Evolutionary conservation across 2,888 invertebrate species (phyloP), one percentile per base, ranked within the genome.

Genomic region (Tachina grossa): DNA sequence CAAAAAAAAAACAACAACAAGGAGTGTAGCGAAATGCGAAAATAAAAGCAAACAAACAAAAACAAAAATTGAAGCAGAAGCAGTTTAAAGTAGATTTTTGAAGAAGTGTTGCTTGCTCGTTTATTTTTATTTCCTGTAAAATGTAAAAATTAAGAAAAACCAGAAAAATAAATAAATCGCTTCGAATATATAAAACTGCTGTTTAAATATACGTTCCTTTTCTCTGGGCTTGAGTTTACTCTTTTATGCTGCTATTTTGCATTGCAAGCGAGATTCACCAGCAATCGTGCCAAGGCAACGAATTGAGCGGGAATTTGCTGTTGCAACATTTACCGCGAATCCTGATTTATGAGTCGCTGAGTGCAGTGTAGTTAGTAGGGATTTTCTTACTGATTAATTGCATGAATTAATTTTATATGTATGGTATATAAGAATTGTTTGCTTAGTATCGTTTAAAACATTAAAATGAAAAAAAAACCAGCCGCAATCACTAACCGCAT

Each of bases 341-440:
- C 85, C 85, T 85, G 85, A 85, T 85, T 85, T 83, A 85, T 85
- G 82, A 83, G 75, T 79, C 75, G 79, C 83, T 85, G 82, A 82
- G 82, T 83, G 78, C 82, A 83, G 75, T 78, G 75, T 76, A 75
- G 85, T 83, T 85, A 85, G 85, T 83, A 71, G 75, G 82, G 82
- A 85, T 79, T 85, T 85, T 75, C 75, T 59, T 83, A 72, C 85
- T 85, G 85, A 83, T 85, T 85, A 85, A 85, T 83, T 85, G 85
- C 82, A 83, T 53, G 85, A 82, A 82, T 82, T 85, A 85, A 81
- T 81, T 81, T 81, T 81, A 85, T 69, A 85, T 85, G 69, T 85
- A 85, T 31, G 4, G 31, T 31, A 6, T 31, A 31, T 31, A 84
- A 71, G 39, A 83, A 83, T 77, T 83, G 74, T 85, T 85, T 81